Evolutionary conservation across 1,140 invertebrate species (phyloP), one percentile per base, ranked within the genome.

Genomic region (Neodiprion fabricii): DNA sequence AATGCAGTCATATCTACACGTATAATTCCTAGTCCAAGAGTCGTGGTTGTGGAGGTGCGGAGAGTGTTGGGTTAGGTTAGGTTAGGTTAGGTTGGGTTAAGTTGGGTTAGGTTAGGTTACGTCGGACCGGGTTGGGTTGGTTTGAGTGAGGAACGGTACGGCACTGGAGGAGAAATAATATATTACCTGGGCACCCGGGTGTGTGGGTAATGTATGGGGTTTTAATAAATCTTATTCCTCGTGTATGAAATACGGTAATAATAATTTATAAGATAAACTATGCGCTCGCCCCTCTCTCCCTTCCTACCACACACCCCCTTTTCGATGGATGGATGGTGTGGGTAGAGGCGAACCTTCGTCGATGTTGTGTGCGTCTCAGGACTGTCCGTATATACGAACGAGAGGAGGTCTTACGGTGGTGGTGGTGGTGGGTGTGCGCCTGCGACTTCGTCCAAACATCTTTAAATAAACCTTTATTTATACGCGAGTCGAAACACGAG

Each of bases 381-480:
- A 65, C 12, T 14, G 61, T 14, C 12, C 12, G 61, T 14, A 17
- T 14, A 17, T 14, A 17, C 4, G 61, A 1, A 17, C 12, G 61
- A 65, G 61, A 65, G 4, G 17, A 17, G 17, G 12, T 7, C 61
- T 14, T 65, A 65, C 12, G 17, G 17, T 65, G 12, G 61, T 14
- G 17, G 4, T 65, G 61, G 61, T 14, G 61, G 61, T 21, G 12
- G 65, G 69, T 65, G 70, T n/a, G 49, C 49, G 75, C 50, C 72
- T 70, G 71, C 72, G 72, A 67, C 61, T 76, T 76, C 65, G 74
- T 76, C 76, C 73, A 77, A 85, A 85, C 79, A 82, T 86, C 85
- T 87, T 86, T 87, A 86, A 86, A 86, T 87, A 86, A 87, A 86
- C 84, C 86, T 87, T 87, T 87, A 87, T 87, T 87, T 86, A 86